Evolutionary conservation across 2,797 vertebrate species (phyloP), one percentile per base, ranked within the genome.

Genomic region (Uromys caudimaculatus): DNA sequence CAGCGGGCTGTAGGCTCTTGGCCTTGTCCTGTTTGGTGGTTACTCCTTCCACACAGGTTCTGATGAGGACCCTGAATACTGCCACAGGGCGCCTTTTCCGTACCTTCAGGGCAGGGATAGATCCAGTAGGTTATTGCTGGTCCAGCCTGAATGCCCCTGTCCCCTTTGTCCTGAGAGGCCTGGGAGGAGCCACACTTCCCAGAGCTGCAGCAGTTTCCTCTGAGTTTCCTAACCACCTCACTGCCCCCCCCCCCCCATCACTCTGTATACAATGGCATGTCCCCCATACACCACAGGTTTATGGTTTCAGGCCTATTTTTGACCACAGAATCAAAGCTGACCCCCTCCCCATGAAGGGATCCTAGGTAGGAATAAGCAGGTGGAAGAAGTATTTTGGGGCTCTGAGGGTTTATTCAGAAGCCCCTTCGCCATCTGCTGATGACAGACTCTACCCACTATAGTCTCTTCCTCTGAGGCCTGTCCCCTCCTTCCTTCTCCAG

Each of bases 241-340:
- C 44, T 24, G 44, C 69, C 86, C 64, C 38, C 90, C 24, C 3
- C 27, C 58, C 2, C 21, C 23, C 1, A 7, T n/a, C 29, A 7
- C 24, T 50, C 21, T n/a, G 3, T 62, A 2, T 17, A 14, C 24
- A 73, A 17, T 41, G 52, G 27, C 44, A 10, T 32, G 38, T 32
- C 38, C 32, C 50, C 12, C 86, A 17, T 3, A 73, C 17, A 1
- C 69, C 58, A 56, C 93, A 82, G 93, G 95, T 96, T 97, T 96
- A 93, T 6, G 6, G 81, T 97, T 96, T 96, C 97, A 97, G 85
- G 56, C 92, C 95, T 98, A 97, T 98, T 97, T 97, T 97, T 97
- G 96, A 97, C 96, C 1, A 13, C 56, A 86, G 91, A 97, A 88
- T 98, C 96, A 96, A 97, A 98, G 97, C 88, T 93, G 71, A 52